Evolutionary conservation across 2,888 invertebrate species (phyloP), one percentile per base, ranked within the genome.

Genomic region (Amiota communis): DNA sequence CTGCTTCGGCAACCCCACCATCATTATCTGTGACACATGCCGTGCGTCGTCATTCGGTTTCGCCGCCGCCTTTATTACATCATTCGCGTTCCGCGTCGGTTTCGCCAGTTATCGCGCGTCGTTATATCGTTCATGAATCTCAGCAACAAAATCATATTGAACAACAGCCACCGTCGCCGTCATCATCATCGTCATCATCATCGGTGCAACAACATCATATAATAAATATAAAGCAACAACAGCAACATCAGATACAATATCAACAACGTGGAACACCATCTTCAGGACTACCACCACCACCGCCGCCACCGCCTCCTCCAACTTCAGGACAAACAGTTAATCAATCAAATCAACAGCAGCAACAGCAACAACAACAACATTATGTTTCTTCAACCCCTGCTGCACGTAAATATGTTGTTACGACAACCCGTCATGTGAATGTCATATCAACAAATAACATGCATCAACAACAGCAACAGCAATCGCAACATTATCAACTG

Each of bases 361-460:
- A 76, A 15, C 78, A 74, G 6, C 84, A 56, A 47, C 15, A 63
- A n/a, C n/a, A n/a, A 11, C 76, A 77, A 9, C 78, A 72, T 71
- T 83, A 73, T 73, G 75, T 77, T 20, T 71, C 79, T 68, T 75
- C 82, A 72, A 83, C 82, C 70, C 82, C 84, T 75, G 78, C 87
- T 15, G 82, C 83, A 53, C 86, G 89, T 57, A 89, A 89, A 76
- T 89, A 85, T 80, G 86, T 89, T 75, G 87, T 89, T 46, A 83
- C 81, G 63, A 84, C 80, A 69, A 80, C 86, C 64, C 87, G 87
- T 13, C 89, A 89, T 69, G 87, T 89, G 64, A 88, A 89, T 78
- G 88, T 89, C 49, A 89, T 89, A 70, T 86, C 89, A 15, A 80
- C 87, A 67, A 87, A 85, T 74, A 80, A 78, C 64, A 79, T 78